These are phyloP conservation scores for Drosophila buzzatii DNA, from an alignment of 2,888 invertebrate genomes.

Conservation along the genomic window DNA sequence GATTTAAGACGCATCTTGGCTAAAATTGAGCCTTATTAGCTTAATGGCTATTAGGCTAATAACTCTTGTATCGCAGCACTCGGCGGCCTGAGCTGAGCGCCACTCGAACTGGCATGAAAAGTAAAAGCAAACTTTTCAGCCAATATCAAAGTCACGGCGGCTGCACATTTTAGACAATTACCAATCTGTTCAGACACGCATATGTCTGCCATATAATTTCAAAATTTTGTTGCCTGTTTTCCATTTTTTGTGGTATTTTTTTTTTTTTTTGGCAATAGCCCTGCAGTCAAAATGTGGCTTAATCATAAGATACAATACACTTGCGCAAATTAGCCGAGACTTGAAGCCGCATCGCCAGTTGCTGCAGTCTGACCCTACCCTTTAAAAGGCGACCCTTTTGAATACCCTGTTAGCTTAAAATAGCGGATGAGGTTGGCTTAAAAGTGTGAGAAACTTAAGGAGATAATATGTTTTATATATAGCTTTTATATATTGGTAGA, in stretches of 20 bases:
- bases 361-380: constrained; percentile 41
- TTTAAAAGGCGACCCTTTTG: constrained; percentile 30
- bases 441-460: too few relatives aligned
- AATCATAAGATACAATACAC: constrained; percentile 59
- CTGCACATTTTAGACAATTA: constrained; percentile 55
- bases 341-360: constrained; percentile 22
- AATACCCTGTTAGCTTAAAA: constrained; percentile 28
- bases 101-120: constrained; percentile 27
- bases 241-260: background rate
- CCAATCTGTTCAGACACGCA: constrained; percentile 54
- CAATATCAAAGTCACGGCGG: constrained; percentile 43
- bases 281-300: constrained; percentile 60
- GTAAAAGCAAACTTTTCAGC: constrained; percentile 18
- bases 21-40: constrained; percentile 43
- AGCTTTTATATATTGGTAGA: too few relatives aligned
- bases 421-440: background rate
- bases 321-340: constrained; percentile 64
- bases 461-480: background rate
- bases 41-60: constrained; percentile 56
- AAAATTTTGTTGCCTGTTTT: constrained; percentile 25
- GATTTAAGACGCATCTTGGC: constrained; percentile 39
- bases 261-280: constrained; percentile 49
- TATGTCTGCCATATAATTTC: constrained; percentile 61
- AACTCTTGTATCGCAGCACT: constrained; percentile 43
- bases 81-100: constrained; percentile 30